Conservation (phyloP, 1,140 invertebrate genomes). For the Zaprionus tsacasi region DNA sequence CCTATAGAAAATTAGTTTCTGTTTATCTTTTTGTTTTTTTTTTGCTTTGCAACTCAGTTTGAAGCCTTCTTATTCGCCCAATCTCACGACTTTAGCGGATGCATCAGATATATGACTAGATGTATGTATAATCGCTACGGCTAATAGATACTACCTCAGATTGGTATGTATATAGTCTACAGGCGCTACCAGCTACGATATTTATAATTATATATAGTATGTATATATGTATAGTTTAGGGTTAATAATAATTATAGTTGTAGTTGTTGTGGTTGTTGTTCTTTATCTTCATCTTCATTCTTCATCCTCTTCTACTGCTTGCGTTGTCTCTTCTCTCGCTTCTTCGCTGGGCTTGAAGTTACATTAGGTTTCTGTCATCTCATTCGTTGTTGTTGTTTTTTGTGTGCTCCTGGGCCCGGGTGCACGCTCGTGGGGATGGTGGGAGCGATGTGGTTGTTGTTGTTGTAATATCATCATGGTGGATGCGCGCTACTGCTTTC, state of each 20-base stretch:
- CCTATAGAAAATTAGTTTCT: constrained; percentile 57
- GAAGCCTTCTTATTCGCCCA: constrained; percentile 29
- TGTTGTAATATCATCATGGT: neutral
- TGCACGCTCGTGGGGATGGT: constrained; percentile 60
- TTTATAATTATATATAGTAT: constrained; percentile 32
- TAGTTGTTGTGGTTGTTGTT: constrained; percentile 14
- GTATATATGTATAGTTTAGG: too few relatives aligned
- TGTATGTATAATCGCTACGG: constrained; percentile 68
- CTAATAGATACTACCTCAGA: constrained; percentile 38
- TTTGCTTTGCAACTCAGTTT: constrained; percentile 78
- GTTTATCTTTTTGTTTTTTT: constrained; percentile 65
- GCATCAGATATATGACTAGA: constrained; percentile 58
- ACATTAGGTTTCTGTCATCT: constrained; percentile 22
- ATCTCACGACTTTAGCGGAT: constrained; percentile 36
- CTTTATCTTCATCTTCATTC: constrained; percentile 22
- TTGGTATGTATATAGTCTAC: constrained; percentile 35
- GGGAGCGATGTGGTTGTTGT: constrained; percentile 46
- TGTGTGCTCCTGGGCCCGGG: constrained; percentile 4
- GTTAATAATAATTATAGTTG: constrained; percentile 54
- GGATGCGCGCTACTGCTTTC: constrained; percentile 50
- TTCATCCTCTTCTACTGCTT: constrained; percentile 14
- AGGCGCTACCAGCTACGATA: constrained; percentile 58
- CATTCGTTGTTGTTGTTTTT: constrained; percentile 27
- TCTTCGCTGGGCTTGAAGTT: constrained; percentile 75
- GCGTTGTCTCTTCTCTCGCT: constrained; percentile 33